These are phyloP conservation scores for Cossypha heuglini DNA, from an alignment of 2,797 vertebrate genomes.

Conservation along the genomic window DNA sequence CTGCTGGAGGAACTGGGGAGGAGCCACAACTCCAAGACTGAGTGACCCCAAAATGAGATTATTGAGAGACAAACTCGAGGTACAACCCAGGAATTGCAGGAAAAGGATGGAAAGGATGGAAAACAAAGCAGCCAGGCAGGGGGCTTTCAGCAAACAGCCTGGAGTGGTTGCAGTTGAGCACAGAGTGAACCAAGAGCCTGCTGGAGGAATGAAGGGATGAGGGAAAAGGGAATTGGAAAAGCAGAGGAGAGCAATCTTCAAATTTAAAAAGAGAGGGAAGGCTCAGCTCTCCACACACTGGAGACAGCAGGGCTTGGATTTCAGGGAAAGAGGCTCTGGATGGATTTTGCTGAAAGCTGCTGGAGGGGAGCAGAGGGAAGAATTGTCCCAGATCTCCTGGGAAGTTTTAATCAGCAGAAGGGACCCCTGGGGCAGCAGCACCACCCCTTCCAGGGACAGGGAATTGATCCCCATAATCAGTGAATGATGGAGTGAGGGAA, in stretches of 20 bases:
- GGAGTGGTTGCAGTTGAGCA: neutral
- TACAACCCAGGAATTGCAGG: neutral
- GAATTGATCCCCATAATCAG: too few species aligned
- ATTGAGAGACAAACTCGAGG: fast-evolving
- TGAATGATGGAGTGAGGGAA: neutral
- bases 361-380: neutral
- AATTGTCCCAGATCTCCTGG: neutral
- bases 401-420: neutral
- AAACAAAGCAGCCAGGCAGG: neutral
- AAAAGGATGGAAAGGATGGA: neutral
- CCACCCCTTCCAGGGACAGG: too few species aligned
- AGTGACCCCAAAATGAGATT: neutral
- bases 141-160: neutral
- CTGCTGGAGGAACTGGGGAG: neutral
- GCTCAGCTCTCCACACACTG: neutral
- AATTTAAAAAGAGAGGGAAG: neutral
- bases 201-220: neutral
- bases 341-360: neutral
- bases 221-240: neutral
- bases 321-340: neutral
- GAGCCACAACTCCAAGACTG: neutral
- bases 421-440: neutral
- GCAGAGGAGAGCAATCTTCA: neutral
- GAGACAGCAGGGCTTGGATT: neutral
- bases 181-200: neutral